These are phyloP conservation scores for Litoditis marina DNA, from an alignment of 2,888 invertebrate species.

Conservation along the genomic window DNA sequence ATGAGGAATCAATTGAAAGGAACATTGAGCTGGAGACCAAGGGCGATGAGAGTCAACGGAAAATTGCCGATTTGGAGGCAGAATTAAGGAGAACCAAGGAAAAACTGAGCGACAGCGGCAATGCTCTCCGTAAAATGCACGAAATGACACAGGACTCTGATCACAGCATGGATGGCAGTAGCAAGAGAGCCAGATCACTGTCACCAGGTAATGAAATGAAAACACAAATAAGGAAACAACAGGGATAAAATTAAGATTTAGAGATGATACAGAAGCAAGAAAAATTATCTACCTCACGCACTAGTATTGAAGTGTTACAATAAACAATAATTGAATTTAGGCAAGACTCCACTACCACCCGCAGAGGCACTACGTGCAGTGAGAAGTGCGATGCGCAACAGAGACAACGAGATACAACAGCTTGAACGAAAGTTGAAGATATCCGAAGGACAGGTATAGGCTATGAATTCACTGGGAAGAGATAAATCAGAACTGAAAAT, in stretches of 20 bases:
- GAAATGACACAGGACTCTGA: constrained; percentile 53
- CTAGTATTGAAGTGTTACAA: too few relatives aligned
- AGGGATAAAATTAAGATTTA: too few relatives aligned
- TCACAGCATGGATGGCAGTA: constrained; percentile 28
- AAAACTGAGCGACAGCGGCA: constrained; percentile 49
- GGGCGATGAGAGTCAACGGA: constrained; percentile 55
- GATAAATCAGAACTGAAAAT: too few relatives aligned
- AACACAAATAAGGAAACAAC: too few relatives aligned
- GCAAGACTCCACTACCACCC: constrained; percentile 50
- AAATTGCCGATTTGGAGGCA: constrained; percentile 55
- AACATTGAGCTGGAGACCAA: constrained; percentile 59
- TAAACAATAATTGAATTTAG: neutral
- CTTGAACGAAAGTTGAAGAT: constrained; percentile 55
- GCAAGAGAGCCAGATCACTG: constrained; percentile 55
- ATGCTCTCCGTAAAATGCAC: constrained; percentile 55
- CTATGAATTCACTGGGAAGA: neutral
- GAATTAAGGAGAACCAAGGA: constrained; percentile 55
- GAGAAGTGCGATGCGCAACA: constrained; percentile 54
- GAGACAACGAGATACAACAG: constrained; percentile 58
- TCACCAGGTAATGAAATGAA: constrained; percentile 45
- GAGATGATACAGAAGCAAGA: too few relatives aligned
- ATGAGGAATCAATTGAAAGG: constrained; percentile 59
- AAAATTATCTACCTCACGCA: too few relatives aligned
- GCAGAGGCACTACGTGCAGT: constrained; percentile 55
- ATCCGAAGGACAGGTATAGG: constrained; percentile 46